A percentile compares a stretch with the other conserved stretches of the same genome.
phyloP scores from a whole-genome alignment of 2,113 vertebrate genomes.

The Myrmecobius fasciatus region DNA sequence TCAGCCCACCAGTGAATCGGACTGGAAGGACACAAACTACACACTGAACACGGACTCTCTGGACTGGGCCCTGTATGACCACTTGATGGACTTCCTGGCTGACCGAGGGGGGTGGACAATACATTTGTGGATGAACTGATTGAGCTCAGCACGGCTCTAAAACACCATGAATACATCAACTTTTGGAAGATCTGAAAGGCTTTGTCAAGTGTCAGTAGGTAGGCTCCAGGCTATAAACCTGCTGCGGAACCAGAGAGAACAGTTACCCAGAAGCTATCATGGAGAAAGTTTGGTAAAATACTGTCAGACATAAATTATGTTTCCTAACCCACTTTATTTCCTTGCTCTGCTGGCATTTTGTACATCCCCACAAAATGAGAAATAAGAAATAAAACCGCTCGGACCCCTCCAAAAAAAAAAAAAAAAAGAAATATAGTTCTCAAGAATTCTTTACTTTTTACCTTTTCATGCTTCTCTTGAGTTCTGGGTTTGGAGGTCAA shows the following conservation, averaged over 20 bases:
- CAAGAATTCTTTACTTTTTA: too few relatives aligned
- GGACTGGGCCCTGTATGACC: constrained; percentile 96
- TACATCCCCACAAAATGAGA: constrained; percentile 40
- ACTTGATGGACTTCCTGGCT: constrained; percentile 97
- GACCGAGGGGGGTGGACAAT: constrained; percentile 97
- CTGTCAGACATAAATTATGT: constrained; percentile 61
- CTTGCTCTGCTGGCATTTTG: constrained; percentile 13
- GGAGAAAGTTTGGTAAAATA: neutral
- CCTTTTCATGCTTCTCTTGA: too few relatives aligned
- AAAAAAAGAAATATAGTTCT: too few relatives aligned
- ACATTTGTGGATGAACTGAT: constrained; percentile 94
- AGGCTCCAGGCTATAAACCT: neutral
- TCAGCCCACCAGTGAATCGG: constrained; percentile 89
- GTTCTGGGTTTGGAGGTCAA: too few relatives aligned
- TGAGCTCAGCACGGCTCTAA: constrained; percentile 94
- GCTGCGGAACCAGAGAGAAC: constrained; percentile 9
- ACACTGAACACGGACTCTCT: constrained; percentile 96
- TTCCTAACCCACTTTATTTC: constrained; percentile 4
- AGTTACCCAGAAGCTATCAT: constrained; percentile 48
- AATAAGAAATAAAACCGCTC: constrained; percentile 61
- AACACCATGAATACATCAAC: constrained; percentile 96
- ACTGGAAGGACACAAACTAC: constrained; percentile 97
- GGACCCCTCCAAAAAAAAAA: too few relatives aligned
- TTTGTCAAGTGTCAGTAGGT: constrained; percentile 94
- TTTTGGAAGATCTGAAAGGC: constrained; percentile 95